These are phyloP conservation scores for Platanista minor DNA, from an alignment of 2,113 vertebrate genomes.

Conservation along the genomic window DNA sequence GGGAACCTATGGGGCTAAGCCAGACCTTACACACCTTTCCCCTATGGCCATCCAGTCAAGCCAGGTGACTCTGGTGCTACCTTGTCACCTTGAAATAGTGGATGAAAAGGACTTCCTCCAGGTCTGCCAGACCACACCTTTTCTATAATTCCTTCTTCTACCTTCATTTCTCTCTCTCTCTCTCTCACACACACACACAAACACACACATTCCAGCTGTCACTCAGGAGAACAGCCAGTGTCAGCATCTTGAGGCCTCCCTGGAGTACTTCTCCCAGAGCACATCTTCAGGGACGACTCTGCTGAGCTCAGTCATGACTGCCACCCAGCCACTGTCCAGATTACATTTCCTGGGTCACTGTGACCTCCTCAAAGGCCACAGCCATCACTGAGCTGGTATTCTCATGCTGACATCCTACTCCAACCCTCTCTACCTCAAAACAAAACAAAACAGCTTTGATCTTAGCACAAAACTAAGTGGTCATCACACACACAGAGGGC, in stretches of 20 bases:
- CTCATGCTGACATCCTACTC: background rate
- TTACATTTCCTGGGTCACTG: background rate
- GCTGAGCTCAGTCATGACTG: background rate
- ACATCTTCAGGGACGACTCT: background rate
- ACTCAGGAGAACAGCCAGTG: background rate
- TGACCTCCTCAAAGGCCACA: slow-evolving; percentile 37
- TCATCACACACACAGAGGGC: background rate
- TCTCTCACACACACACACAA: too few species aligned
- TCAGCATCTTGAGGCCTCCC: background rate
- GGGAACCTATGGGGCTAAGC: background rate
- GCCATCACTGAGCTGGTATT: background rate
- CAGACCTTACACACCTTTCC: background rate
- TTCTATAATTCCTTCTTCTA: background rate
- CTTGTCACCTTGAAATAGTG: background rate
- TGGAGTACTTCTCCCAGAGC: background rate
- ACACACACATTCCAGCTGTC: background rate
- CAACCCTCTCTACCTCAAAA: background rate
- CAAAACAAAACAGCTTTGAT: background rate
- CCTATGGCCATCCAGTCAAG: background rate
- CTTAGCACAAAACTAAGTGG: background rate
- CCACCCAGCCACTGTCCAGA: background rate
- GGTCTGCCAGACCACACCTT: background rate
- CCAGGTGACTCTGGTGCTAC: background rate
- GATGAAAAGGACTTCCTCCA: background rate
- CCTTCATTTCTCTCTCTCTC: background rate